phyloP scores from a whole-genome alignment of 35 echinoderm and acorn worm genomes.

The Ptychodera flava region DNA sequence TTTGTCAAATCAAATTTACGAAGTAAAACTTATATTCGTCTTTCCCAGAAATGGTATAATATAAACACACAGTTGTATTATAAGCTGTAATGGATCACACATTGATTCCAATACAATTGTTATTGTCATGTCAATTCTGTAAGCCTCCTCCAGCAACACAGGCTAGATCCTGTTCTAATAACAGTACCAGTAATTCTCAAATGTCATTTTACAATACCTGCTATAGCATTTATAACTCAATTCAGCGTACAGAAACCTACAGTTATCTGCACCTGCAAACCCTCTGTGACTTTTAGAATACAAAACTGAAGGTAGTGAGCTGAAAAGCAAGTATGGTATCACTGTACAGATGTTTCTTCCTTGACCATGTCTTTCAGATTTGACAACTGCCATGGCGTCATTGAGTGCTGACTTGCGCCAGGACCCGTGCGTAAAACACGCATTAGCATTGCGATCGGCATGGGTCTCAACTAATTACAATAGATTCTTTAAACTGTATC shows the following conservation, averaged over 20 bases:
- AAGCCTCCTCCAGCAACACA: not conserved
- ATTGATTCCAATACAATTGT: not conserved
- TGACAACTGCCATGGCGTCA: slow-evolving; percentile 60
- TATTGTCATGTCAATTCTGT: not conserved
- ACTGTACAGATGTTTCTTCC: too few relatives aligned
- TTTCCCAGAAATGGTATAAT: too few relatives aligned
- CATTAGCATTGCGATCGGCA: slow-evolving; percentile 72
- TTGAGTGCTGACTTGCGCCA: slow-evolving; percentile 34
- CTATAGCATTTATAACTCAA: too few relatives aligned
- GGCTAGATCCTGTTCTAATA: not conserved
- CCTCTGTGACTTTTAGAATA: too few relatives aligned
- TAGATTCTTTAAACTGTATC: slow-evolving; percentile 87
- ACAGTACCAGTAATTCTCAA: not conserved
- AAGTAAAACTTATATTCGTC: too few relatives aligned
- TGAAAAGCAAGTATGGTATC: too few relatives aligned
- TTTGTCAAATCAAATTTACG: too few relatives aligned
- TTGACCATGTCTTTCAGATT: too few relatives aligned
- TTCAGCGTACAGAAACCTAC: too few relatives aligned
- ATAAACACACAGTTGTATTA: not conserved
- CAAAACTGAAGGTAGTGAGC: too few relatives aligned
- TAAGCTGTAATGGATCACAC: not conserved
- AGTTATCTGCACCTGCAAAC: too few relatives aligned
- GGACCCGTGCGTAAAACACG: slow-evolving; percentile 72
- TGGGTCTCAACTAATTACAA: slow-evolving; percentile 83
- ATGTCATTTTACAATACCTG: not conserved